phyloP scores from a whole-genome alignment of 37 sponge, comb jelly and placozoan genomes.

The Cladorhizidae sp. region DNA sequence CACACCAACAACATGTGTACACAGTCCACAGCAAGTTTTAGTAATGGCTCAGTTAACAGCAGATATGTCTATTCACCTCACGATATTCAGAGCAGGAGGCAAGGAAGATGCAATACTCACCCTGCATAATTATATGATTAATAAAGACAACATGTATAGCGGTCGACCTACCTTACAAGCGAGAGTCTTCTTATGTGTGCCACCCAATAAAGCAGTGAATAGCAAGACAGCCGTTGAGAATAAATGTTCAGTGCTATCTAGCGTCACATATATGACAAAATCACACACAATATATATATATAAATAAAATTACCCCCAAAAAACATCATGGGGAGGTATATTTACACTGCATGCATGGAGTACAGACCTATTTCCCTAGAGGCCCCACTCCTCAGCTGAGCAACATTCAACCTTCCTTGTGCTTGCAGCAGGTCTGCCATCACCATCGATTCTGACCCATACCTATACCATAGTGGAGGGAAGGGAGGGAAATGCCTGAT shows the following conservation, averaged over 20 bases:
- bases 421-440: constrained; percentile 1
- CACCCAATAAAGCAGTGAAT: neutral
- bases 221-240: constrained; percentile 10
- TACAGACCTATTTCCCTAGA: neutral
- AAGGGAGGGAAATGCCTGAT: neutral
- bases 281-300: neutral
- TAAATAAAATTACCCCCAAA: no score
- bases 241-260: constrained; percentile 6
- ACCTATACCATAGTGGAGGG: neutral
- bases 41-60: no score
- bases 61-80: no score
- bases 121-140: constrained; percentile 1
- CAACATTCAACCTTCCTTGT: neutral
- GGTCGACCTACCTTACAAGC: constrained; percentile 14
- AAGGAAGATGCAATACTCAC: constrained; percentile 6
- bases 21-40: no score
- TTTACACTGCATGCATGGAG: no score
- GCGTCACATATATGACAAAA: neutral
- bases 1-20: no score
- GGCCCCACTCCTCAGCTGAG: neutral
- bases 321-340: no score
- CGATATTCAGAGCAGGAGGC: neutral
- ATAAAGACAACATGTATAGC: neutral
- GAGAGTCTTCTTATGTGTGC: neutral
- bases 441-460: constrained; percentile 17